Evolutionary conservation across 2,113 vertebrate genomes (phyloP), one percentile per base, ranked within the genome.

Genomic region (Heterochromis multidens): DNA sequence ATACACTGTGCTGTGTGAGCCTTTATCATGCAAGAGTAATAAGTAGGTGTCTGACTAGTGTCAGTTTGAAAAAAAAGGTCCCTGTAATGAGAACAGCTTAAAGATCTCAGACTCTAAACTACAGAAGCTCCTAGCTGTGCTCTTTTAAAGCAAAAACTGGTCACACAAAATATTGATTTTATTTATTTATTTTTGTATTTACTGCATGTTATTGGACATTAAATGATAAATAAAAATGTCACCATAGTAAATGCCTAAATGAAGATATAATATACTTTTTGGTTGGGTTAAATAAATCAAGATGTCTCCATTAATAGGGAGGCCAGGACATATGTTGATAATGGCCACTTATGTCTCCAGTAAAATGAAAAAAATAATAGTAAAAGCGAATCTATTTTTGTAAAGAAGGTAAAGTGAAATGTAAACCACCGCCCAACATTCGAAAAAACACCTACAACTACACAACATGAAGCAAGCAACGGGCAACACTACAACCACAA

Each of bases 71-170:
- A 52, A 0, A 72, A 72, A 29, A 49, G 21, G 14, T 52, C 43
- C 25, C 9, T 0, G 0, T 37, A 81, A 76, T 62, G 57, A 60
- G 76, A 82, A 61, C 80, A 80, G 54, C 29, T 86, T 29, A 79
- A 87, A 49, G 37, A 84, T 82, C 82, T 56, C 74, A 60, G 79
- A 80, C 54, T 86, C 46, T 56, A 80, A 90, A 86, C 82, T 88
- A 52, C 43, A 49, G 16, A 31, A 49, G 43, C 25, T 52, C 46
- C 25, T 2, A 1, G 16, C 43, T 72, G 25, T 52, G 43, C 43
- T 52, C 4, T n/a, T n/a, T 5, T 23, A 5, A 23, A 57, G 10
- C 9, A 23, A 57, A 23, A 57, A 57, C 54, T 23, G 54, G n/a
- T 57, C 7, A 3, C 19, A 11, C 21, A 57, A 57, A 57, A 57